Conservation (phyloP, 1,140 invertebrate species). For the Phymorhynchus buccinoides region DNA sequence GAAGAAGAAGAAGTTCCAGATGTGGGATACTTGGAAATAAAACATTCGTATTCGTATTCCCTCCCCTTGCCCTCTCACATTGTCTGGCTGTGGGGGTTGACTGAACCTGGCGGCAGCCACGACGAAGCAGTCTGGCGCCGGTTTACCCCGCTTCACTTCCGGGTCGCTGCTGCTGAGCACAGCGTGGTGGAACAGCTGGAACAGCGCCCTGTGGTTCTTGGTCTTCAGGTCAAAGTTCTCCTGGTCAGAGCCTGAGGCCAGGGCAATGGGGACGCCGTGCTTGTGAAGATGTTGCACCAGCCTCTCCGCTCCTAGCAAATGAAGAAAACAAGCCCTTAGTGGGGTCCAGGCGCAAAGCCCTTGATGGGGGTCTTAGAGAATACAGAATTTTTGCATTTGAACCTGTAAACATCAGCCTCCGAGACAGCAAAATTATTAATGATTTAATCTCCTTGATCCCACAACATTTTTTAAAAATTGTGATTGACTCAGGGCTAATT, state of each 20-base stretch:
- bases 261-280: slow-evolving; percentile 75
- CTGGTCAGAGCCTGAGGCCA: slow-evolving; percentile 90
- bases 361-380: too few relatives aligned
- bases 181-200: slow-evolving; percentile 85
- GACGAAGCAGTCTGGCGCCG: slow-evolving; percentile 93
- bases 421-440: too few relatives aligned
- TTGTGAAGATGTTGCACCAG: slow-evolving; percentile 86
- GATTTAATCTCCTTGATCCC: too few relatives aligned
- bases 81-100: slow-evolving; percentile 58
- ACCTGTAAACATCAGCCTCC: too few relatives aligned
- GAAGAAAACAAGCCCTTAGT: too few relatives aligned
- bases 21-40: background rate
- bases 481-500: too few relatives aligned
- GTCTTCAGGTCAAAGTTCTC: slow-evolving; percentile 86
- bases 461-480: too few relatives aligned
- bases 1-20: slow-evolving; percentile 21
- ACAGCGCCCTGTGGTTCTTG: slow-evolving; percentile 81
- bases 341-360: too few relatives aligned
- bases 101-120: slow-evolving; percentile 86
- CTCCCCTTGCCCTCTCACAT: slow-evolving; percentile 60
- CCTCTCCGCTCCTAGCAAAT: slow-evolving; percentile 85
- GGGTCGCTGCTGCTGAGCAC: slow-evolving; percentile 89
- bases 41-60: too few relatives aligned
- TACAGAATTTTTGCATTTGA: too few relatives aligned
- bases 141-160: slow-evolving; percentile 92